These are phyloP conservation scores for Athetis lepigone DNA, from an alignment of 2,888 invertebrate species.

Conservation along the genomic window DNA sequence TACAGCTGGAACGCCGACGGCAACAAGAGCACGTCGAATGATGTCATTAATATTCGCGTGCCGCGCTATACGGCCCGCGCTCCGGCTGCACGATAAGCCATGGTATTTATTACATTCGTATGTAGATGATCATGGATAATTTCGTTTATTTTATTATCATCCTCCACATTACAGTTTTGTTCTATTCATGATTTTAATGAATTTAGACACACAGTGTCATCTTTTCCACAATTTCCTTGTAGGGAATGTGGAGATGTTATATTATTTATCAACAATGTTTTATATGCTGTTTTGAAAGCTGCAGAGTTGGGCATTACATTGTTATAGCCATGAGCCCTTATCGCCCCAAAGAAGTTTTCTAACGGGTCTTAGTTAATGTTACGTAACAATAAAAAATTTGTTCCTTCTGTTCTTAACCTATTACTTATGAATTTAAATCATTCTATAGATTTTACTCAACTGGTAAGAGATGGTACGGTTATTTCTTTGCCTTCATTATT, in stretches of 20 bases:
- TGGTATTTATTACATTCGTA: no score
- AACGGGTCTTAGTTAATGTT: conserved; percentile 1
- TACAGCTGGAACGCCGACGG: no score
- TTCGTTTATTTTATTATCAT: no score
- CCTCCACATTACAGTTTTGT: no score
- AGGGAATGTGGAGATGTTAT: conserved; percentile 6
- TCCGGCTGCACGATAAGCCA: no score
- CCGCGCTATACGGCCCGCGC: no score
- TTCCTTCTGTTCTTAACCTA: not conserved
- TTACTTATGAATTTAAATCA: not conserved
- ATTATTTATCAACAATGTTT: conserved; percentile 4
- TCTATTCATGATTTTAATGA: conserved; percentile 8
- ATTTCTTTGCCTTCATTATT: no score
- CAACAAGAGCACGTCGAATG: no score
- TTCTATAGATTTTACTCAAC: conserved; percentile 1
- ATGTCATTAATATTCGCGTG: no score
- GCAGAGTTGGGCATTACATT: conserved; percentile 8
- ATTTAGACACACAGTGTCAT: not conserved
- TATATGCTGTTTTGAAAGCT: conserved; percentile 1
- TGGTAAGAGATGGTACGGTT: conserved; percentile 2
- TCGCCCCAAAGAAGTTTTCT: conserved; percentile 9
- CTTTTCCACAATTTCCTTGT: conserved; percentile 1
- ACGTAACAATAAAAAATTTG: not conserved
- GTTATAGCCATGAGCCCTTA: not conserved
- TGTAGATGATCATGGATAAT: no score